These are phyloP conservation scores for Charina bottae DNA, from an alignment of 2,113 vertebrate genomes.

Conservation along the genomic window DNA sequence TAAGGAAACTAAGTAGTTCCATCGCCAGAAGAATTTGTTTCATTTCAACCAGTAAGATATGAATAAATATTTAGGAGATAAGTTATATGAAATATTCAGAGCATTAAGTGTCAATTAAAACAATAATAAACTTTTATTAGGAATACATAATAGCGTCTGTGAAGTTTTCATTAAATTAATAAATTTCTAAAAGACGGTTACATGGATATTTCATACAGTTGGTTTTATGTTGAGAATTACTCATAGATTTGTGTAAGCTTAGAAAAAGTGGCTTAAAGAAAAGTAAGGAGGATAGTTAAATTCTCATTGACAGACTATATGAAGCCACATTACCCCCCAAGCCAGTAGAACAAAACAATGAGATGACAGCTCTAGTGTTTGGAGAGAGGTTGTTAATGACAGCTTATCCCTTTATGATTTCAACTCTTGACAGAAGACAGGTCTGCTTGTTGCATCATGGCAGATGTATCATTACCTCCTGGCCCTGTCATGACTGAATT, in stretches of 20 bases:
- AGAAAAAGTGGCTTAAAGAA: slow-evolving; percentile 49
- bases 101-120: background rate
- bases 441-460: slow-evolving; percentile 92
- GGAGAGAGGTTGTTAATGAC: slow-evolving; percentile 90
- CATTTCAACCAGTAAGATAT: background rate
- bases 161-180: slow-evolving; percentile 22
- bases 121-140: background rate
- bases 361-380: slow-evolving; percentile 91
- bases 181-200: slow-evolving; percentile 22
- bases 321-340: slow-evolving; percentile 73
- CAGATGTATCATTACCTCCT: slow-evolving; percentile 96
- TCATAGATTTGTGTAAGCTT: slow-evolving; percentile 27
- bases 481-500: slow-evolving; percentile 90
- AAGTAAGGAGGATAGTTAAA: slow-evolving; percentile 74
- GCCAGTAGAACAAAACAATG: slow-evolving; percentile 77
- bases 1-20: background rate
- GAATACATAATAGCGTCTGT: background rate
- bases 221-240: slow-evolving; percentile 39
- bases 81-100: background rate
- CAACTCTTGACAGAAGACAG: slow-evolving; percentile 94
- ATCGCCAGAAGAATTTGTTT: background rate
- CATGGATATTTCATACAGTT: background rate
- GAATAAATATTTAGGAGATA: background rate
- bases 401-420: slow-evolving; percentile 98
- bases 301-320: slow-evolving; percentile 77